Percentiles rank a stretch among this genome's conserved stretches.
Conservation (phyloP, 2,888 invertebrate genomes). For the Alcis repandata region DNA sequence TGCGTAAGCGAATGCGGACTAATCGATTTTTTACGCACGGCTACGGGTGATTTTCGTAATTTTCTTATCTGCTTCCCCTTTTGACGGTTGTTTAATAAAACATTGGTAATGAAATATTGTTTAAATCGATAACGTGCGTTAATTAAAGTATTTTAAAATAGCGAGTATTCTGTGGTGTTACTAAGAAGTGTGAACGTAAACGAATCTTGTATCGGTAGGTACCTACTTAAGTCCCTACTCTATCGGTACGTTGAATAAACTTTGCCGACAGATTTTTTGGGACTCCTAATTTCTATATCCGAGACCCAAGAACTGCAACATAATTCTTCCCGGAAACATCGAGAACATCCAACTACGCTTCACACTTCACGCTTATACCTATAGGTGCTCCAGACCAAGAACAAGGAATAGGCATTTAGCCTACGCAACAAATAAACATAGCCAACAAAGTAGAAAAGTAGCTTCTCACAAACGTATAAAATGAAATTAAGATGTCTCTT, state of each 20-base stretch:
- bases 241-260: background rate
- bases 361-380: no score
- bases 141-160: constrained; percentile 26
- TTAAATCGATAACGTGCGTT: constrained; percentile 39
- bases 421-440: no score
- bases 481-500: no score
- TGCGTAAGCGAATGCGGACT: constrained; percentile 78
- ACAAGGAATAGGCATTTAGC: no score
- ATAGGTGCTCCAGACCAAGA: no score
- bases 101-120: constrained; percentile 58
- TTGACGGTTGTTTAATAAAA: constrained; percentile 58
- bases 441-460: no score
- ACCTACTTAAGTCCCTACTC: background rate
- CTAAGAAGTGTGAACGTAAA: constrained; percentile 3
- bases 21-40: constrained; percentile 82
- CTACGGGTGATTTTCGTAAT: constrained; percentile 79
- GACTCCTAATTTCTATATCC: background rate
- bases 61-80: constrained; percentile 73
- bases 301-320: no score
- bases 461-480: no score
- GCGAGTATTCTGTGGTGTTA: background rate
- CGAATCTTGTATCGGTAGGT: background rate
- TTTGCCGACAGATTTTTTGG: no score
- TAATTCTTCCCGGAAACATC: no score
- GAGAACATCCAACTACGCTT: no score